Base-by-base conservation (phyloP, 2,797 vertebrate species). In the Trachurus trachurus region DNA sequence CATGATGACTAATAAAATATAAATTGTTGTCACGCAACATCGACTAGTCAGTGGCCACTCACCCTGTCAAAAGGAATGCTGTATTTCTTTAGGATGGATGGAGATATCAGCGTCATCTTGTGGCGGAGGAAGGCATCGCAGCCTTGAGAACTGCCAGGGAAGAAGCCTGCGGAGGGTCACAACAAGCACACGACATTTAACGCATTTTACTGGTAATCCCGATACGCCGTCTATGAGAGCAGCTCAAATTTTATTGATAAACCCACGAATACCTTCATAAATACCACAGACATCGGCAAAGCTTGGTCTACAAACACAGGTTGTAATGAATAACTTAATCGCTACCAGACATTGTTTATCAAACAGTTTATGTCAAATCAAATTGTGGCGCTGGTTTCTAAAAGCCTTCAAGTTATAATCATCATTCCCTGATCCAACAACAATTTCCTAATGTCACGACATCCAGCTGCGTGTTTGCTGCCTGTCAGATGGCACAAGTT, bases 101-200 rank as follows among this genome's bases (percentile, higher is more conserved):
- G 98, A 0, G 98, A 99, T 65, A 99, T 98, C 76, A 99, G 96
- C 0, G 98, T 99, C 98, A 99, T 99, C 95, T 99, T 99, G 94
- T 99, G 98, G 11, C 98, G 96, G 44, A 99, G 96, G 86, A 99
- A 99, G 50, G 98, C 98, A 0, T 99, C 98, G 0, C 98, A 99
- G 63, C 98, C 98, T 94, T 99, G 98, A 67, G 97, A 99, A 87
- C 98, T 99, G 47, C 98, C 98, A 0, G 98, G 98, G 82, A 99
- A 99, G 90, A 99, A 99, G 0, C 98, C 98, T 99, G 90, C 0
- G 72, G 77, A 49, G 52, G 57, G 73, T 0, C 49, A 74, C n/a
- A 75, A 1, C 10, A 1, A 54, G 29, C n/a, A 78, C 1, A 2
- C 0, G 6, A 1, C 1, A 21, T 52, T 85, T 2, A 63, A 31